Evolutionary conservation across 2,888 invertebrate species (phyloP).

Genomic region (Odontocerum albicorne): DNA sequence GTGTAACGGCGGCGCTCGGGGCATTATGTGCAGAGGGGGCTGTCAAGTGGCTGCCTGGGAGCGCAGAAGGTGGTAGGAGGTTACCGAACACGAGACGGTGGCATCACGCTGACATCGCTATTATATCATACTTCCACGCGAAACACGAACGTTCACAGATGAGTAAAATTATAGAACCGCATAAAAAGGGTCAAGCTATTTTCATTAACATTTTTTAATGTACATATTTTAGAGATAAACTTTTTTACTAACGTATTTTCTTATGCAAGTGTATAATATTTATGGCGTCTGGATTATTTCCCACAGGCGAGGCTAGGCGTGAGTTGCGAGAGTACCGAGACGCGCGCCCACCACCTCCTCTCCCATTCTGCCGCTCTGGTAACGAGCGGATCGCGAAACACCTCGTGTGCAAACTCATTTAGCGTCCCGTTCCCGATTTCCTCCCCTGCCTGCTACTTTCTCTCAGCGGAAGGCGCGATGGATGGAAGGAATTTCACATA

Average conservation of each 20-base stretch:
- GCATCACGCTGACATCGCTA: slow-evolving; percentile 23
- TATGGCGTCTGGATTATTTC: slow-evolving; percentile 5
- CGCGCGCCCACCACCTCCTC: slow-evolving; percentile 5
- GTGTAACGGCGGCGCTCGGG: no score
- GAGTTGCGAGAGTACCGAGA: no score
- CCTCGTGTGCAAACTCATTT: neutral
- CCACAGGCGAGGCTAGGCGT: no score
- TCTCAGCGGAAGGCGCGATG: neutral
- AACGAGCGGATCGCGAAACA: slow-evolving; percentile 14
- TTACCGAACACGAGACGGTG: slow-evolving; percentile 8
- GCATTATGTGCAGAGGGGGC: no score
- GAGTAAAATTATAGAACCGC: neutral
- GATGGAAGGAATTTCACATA: neutral
- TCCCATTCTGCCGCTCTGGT: slow-evolving; percentile 10
- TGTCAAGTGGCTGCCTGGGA: slow-evolving; percentile 10
- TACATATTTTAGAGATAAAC: neutral
- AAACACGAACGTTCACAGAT: neutral
- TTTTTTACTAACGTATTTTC: no score
- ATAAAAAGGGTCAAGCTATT: neutral
- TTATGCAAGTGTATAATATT: no score
- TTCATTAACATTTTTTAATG: neutral
- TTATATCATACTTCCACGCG: slow-evolving; percentile 17
- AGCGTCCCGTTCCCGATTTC: slow-evolving; percentile 3
- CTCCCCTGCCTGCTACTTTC: neutral
- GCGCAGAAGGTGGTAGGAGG: neutral